These are phyloP conservation scores for Heliconius ismenius DNA, from an alignment of 2,888 invertebrate species.

Conservation along the genomic window DNA sequence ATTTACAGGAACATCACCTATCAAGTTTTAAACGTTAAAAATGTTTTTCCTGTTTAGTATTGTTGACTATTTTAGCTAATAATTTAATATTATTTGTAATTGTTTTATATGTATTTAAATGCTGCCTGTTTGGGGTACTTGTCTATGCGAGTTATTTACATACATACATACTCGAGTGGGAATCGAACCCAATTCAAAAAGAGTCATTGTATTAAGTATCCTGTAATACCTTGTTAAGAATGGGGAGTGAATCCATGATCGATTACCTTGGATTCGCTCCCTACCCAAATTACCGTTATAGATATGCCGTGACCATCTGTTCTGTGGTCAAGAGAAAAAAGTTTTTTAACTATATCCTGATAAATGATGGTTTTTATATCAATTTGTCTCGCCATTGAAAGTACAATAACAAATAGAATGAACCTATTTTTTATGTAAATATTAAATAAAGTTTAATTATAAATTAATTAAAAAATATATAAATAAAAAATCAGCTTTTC, in stretches of 20 bases:
- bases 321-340: background rate
- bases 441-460: no score
- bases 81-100: background rate
- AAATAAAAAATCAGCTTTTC: no score
- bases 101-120: background rate
- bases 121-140: background rate
- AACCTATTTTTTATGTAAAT: no score
- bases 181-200: no score
- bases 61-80: background rate
- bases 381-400: no score
- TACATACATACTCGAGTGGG: no score
- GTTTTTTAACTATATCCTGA: background rate
- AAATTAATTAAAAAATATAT: no score
- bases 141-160: no score
- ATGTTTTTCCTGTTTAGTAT: conserved; percentile 10
- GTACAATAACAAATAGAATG: no score
- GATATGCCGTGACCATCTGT: background rate
- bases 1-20: conserved; percentile 5
- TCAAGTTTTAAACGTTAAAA: background rate
- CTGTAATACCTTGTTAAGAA: background rate
- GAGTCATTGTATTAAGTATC: background rate
- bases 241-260: background rate
- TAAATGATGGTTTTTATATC: no score
- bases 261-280: background rate
- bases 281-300: background rate